Percentiles rank a stretch among this genome's conserved stretches.
Conservation (phyloP, 92 coral and sea anemone genomes). For the Epizoanthus rinbou region DNA sequence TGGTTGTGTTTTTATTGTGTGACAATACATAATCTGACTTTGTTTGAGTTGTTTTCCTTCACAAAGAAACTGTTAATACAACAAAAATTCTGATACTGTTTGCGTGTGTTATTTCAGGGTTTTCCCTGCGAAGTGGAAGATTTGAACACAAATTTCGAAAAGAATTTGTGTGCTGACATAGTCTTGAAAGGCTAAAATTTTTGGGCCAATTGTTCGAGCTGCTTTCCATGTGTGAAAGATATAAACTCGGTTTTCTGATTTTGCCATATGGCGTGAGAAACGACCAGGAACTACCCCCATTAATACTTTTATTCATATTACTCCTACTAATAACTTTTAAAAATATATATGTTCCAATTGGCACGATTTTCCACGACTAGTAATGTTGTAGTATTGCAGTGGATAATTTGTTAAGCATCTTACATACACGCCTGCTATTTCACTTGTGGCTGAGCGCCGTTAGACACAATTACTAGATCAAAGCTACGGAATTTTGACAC, state of each 20-base stretch:
- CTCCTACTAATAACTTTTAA: not conserved
- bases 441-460: constrained; percentile 59
- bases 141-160: constrained; percentile 4
- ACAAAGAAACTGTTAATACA: constrained; percentile 51
- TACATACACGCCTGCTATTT: constrained; percentile 73
- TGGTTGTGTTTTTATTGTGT: constrained; percentile 37
- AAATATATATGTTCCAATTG: not conserved
- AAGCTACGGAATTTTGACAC: constrained; percentile 67
- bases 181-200: not conserved
- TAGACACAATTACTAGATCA: constrained; percentile 71
- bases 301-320: not conserved
- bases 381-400: not conserved
- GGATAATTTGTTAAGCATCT: not conserved
- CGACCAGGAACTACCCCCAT: too few relatives aligned
- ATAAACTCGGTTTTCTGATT: not conserved
- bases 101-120: constrained; percentile 71
- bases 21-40: constrained; percentile 45
- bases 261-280: constrained; percentile 32
- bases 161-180: not conserved
- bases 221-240: constrained; percentile 24
- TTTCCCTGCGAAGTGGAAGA: constrained; percentile 54
- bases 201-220: not conserved
- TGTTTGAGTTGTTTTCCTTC: constrained; percentile 53
- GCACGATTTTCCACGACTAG: constrained; percentile 8
- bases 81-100: constrained; percentile 35